Evolutionary conservation across 1,140 invertebrate genomes (phyloP), one percentile per base, ranked within the genome.

Genomic region (Antheraea mylitta): DNA sequence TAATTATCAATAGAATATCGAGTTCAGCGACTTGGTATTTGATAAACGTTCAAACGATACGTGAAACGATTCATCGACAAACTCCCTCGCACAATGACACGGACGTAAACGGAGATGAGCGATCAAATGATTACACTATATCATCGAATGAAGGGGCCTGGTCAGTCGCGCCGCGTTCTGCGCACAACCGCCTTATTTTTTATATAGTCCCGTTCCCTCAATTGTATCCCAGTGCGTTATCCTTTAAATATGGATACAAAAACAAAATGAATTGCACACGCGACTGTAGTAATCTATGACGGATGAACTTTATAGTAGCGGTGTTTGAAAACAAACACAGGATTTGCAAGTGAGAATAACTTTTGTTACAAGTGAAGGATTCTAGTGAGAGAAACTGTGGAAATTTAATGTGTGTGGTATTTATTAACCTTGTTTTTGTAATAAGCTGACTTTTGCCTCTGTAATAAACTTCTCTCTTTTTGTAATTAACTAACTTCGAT

Each of bases 101-200:
- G 75, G 71, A 72, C 74, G 69, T 74, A 71, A 87, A 88, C 88
- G 88, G 88, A 90, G 87, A 80, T 90, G 78, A 81, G 72, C 87
- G 76, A 89, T 90, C 88, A 90, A 88, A 88, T 82, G 78, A 86
- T 90, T 84, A 87, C 85, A 76, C 78, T 66, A 69, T 73, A 85
- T 81, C 70, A 81, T 73, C 76, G 75, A 78, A 73, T 74, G 79
- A 82, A 86, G 86, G 88, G 86, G 86, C 86, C 85, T 81, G 83
- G 81, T 72, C 82, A 85, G 82, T 83, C 73, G 70, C 67, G 71
- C 73, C 67, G 59, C 77, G 77, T 81, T 88, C 82, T 85, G 79
- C 85, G 86, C 82, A 84, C 69, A 66, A 66, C 19, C 53, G 36
- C 22, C 16, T 37, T 66, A 66, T 66, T 48, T 65, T 65, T 65